A percentile compares a stretch with the other conserved stretches of the same genome.
Evolutionary conservation across 2,797 vertebrate species (phyloP).

Genomic region (Periophthalmus magnuspinnatus): DNA sequence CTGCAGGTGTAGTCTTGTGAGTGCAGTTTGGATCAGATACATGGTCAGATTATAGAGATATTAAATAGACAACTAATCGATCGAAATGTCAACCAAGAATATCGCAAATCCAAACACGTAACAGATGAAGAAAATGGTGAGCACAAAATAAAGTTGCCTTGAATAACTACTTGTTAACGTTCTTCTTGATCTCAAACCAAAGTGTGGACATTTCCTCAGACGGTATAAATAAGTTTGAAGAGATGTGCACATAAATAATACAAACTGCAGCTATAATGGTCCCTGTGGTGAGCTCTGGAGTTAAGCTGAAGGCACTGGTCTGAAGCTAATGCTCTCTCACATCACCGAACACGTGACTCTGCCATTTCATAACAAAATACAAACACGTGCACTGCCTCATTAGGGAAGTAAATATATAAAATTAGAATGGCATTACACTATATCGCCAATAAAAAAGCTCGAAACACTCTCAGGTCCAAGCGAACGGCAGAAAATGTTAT

Average conservation of each 20-base stretch:
- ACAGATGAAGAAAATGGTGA: background rate
- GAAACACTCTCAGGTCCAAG: too few species aligned
- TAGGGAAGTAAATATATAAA: too few species aligned
- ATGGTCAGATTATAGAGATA: too few species aligned
- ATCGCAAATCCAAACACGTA: too few species aligned
- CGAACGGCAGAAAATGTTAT: too few species aligned
- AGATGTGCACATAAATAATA: conserved; percentile 52
- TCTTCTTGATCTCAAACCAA: conserved; percentile 16
- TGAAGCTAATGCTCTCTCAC: conserved; percentile 12
- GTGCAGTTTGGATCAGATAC: too few species aligned
- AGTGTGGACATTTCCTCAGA: background rate
- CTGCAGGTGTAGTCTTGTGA: too few species aligned
- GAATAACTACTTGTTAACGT: conserved; percentile 5
- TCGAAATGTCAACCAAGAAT: too few species aligned
- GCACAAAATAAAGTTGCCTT: background rate
- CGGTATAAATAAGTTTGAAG: conserved; percentile 27
- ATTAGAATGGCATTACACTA: too few species aligned
- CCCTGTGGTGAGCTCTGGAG: conserved; percentile 2
- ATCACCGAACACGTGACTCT: conserved; percentile 17
- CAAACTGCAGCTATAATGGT: conserved; percentile 41
- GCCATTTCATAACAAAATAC: conserved; percentile 2
- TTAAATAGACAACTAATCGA: too few species aligned
- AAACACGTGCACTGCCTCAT: background rate
- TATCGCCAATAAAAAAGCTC: too few species aligned
- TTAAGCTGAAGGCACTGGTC: conserved; percentile 8